Percentiles rank a stretch among this genome's conserved stretches.
Conservation (phyloP, 2,113 vertebrate genomes). For the Indicator maculatus region DNA sequence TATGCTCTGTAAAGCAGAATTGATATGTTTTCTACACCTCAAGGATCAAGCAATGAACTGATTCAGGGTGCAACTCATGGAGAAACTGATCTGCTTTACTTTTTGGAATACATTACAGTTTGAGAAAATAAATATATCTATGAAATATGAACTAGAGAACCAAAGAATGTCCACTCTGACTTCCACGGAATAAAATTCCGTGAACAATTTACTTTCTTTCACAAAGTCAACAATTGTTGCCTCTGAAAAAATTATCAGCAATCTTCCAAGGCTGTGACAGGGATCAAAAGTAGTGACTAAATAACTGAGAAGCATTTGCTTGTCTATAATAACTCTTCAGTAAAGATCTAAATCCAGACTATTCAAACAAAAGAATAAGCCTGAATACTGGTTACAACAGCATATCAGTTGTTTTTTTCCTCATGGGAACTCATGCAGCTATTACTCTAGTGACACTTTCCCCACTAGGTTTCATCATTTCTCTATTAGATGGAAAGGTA, state of each 20-base stretch:
- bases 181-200: not conserved
- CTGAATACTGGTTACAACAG: not conserved
- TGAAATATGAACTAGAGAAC: not conserved
- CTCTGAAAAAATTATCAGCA: not conserved
- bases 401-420: not conserved
- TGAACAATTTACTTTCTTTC: not conserved
- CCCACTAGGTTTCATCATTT: not conserved
- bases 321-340: not conserved
- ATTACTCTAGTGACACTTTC: not conserved
- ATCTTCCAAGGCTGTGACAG: not conserved
- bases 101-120: conserved; percentile 33
- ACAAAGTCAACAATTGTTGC: not conserved
- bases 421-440: not conserved
- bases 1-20: not conserved
- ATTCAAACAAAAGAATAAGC: not conserved
- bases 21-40: not conserved
- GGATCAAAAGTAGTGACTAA: not conserved
- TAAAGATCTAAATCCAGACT: not conserved
- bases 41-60: not conserved
- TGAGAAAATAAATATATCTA: conserved; percentile 37
- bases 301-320: not conserved
- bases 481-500: not conserved
- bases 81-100: not conserved
- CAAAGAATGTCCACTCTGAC: not conserved
- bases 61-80: rapidly evolving